These are phyloP conservation scores for Pollicipes pollicipes DNA, from an alignment of 1,140 invertebrate species.

Conservation along the genomic window DNA sequence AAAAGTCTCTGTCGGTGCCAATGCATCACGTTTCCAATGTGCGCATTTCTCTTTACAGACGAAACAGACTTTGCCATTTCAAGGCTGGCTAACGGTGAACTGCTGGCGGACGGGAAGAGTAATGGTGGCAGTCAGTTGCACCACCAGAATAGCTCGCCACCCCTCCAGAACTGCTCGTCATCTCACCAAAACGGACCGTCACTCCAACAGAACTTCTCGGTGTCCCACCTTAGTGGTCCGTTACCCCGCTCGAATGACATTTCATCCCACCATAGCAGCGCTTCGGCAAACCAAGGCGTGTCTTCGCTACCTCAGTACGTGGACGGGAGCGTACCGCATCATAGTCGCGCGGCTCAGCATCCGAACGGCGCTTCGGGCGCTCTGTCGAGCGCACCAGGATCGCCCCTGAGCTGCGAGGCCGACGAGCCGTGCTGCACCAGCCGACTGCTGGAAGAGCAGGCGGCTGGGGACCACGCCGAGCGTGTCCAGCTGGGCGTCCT, in stretches of 20 bases:
- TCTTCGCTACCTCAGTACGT: background rate
- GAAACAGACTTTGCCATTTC: background rate
- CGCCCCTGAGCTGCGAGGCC: background rate
- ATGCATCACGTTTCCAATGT: too few relatives aligned
- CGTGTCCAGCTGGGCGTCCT: background rate
- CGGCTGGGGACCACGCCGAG: too few relatives aligned
- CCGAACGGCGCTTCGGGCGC: background rate
- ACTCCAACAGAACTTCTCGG: too few relatives aligned
- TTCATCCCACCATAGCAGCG: background rate
- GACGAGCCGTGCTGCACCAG: background rate
- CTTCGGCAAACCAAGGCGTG: background rate
- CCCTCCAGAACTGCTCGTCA: background rate
- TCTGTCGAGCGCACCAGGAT: background rate
- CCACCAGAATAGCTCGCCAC: too few relatives aligned
- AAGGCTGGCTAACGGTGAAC: background rate
- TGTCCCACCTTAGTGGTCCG: background rate
- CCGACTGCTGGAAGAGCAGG: background rate
- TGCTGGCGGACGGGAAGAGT: too few relatives aligned
- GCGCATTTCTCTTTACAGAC: too few relatives aligned
- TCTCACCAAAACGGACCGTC: background rate
- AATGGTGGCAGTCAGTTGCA: too few relatives aligned
- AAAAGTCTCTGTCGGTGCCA: too few relatives aligned
- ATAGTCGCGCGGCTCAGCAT: too few relatives aligned
- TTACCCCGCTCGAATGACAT: background rate
- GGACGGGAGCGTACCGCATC: too few relatives aligned